phyloP scores from a whole-genome alignment of 2,797 vertebrate genomes.

The Psittacula echo region DNA sequence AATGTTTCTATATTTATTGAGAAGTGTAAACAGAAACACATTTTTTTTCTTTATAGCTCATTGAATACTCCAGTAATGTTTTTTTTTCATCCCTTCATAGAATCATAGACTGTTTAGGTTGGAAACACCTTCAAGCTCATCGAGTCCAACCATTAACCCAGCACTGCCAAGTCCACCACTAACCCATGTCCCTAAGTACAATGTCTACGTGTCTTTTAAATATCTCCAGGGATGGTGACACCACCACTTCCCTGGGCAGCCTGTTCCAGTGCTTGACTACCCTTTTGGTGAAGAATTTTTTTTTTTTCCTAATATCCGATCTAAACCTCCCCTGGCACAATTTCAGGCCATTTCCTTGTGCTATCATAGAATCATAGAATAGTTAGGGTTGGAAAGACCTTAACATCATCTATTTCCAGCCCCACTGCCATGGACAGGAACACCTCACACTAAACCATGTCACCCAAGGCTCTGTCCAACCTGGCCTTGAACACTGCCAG shows the following conservation, averaged over 20 bases:
- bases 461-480: too few species aligned
- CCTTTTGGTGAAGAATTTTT: too few species aligned
- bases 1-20: background rate
- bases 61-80: background rate
- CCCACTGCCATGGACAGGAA: background rate
- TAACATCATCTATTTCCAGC: background rate
- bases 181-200: background rate
- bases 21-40: background rate
- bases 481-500: too few species aligned
- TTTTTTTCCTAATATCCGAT: accelerated
- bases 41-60: background rate
- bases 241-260: background rate
- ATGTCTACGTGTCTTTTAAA: too few species aligned
- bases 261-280: background rate
- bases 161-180: background rate
- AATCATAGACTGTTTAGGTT: accelerated
- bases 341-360: background rate
- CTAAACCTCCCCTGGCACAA: background rate
- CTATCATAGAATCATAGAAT: background rate
- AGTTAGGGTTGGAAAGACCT: background rate
- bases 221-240: background rate
- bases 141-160: background rate
- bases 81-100: background rate
- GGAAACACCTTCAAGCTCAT: background rate
- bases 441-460: background rate